A percentile compares a stretch with the other conserved stretches of the same genome.
These are phyloP conservation scores for Anguilla japonica DNA, from an alignment of 2,113 vertebrate species.

Conservation along the genomic window DNA sequence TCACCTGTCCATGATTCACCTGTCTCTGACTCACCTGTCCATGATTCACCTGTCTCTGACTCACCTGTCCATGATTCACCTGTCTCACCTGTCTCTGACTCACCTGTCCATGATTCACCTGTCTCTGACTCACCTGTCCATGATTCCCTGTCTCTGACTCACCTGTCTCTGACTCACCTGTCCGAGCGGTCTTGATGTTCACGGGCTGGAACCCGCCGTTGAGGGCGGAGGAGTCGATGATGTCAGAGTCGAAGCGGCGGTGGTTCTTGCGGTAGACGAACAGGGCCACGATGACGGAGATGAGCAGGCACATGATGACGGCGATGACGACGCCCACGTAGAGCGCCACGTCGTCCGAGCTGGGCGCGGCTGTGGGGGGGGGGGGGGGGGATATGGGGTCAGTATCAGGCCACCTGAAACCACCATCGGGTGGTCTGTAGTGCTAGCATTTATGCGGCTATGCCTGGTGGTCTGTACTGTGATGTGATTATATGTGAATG, in stretches of 20 bases:
- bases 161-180: constrained; percentile 66
- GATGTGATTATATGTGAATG: no score
- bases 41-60: no score
- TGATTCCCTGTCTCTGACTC: no score
- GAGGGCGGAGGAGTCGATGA: constrained; percentile 81
- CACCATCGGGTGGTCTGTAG: no score
- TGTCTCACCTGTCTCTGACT: no score
- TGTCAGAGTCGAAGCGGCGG: constrained; percentile 82
- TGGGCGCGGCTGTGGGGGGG: constrained; percentile 73
- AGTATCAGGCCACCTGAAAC: not conserved
- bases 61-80: no score
- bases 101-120: no score
- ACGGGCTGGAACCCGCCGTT: constrained; percentile 87
- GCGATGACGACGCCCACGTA: constrained; percentile 83
- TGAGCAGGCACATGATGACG: constrained; percentile 81
- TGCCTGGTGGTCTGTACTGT: no score
- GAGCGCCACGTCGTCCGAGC: constrained; percentile 80
- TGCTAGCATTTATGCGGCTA: no score
- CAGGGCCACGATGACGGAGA: constrained; percentile 76
- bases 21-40: no score
- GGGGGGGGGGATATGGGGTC: constrained; percentile 14
- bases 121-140: no score
- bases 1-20: no score
- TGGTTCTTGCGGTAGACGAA: constrained; percentile 87
- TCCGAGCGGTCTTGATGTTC: constrained; percentile 84